Evolutionary conservation across 2,113 vertebrate species (phyloP).

Genomic region (Crotalus tigris): DNA sequence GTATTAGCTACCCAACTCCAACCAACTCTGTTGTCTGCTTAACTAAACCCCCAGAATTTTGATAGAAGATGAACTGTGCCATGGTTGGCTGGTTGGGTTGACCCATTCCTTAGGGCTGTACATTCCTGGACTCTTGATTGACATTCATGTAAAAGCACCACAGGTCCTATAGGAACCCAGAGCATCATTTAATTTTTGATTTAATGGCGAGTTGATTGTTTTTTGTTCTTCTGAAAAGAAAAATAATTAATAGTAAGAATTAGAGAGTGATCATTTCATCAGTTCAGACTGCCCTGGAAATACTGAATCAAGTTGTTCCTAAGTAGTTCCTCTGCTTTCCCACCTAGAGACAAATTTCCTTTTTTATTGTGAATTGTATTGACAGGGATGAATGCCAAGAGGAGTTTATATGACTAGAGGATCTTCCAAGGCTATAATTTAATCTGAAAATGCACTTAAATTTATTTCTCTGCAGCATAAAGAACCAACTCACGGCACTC

Average conservation of each 20-base stretch:
- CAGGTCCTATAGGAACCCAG: neutral
- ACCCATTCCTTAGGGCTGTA: neutral
- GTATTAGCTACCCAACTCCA: neutral
- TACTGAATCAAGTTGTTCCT: neutral
- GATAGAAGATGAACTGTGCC: neutral
- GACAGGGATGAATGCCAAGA: slow-evolving; percentile 4
- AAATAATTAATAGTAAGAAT: neutral
- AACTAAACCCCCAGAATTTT: neutral
- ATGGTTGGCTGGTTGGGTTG: neutral
- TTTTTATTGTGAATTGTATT: slow-evolving; percentile 2
- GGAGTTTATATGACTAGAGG: neutral
- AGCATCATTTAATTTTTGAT: neutral
- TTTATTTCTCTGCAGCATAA: slow-evolving; percentile 35
- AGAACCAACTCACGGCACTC: neutral
- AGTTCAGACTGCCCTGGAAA: neutral
- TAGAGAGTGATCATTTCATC: neutral
- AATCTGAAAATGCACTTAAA: slow-evolving; percentile 35
- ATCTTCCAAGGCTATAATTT: slow-evolving; percentile 13
- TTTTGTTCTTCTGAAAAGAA: too few species aligned
- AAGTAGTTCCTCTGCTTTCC: neutral
- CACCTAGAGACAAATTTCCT: neutral
- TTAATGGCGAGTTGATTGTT: neutral
- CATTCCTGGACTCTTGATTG: neutral
- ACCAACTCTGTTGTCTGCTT: neutral
- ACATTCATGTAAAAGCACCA: neutral